A percentile compares a stretch with the other conserved stretches of the same genome.
Conservation (phyloP, 2,888 invertebrate species). For the Hemicrepidius hirtus region DNA sequence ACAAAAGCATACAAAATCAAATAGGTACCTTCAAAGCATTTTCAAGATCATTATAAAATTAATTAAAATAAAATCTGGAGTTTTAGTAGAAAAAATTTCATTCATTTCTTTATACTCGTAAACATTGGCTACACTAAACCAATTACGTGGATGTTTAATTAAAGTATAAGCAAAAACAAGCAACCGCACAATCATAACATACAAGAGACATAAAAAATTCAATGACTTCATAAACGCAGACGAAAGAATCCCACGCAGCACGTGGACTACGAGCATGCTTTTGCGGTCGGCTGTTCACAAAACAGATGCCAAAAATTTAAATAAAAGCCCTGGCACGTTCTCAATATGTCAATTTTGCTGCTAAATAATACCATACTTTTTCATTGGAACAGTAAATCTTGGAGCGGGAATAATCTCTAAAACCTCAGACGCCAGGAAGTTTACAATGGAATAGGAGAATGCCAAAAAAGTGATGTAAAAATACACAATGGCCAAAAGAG, state of each 20-base stretch:
- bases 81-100: too few relatives aligned
- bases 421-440: slow-evolving; percentile 26
- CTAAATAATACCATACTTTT: slow-evolving; percentile 27
- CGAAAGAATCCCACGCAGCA: slow-evolving; percentile 4
- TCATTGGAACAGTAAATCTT: slow-evolving; percentile 10
- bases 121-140: too few relatives aligned
- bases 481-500: slow-evolving; percentile 1
- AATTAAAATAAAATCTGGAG: too few relatives aligned
- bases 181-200: background rate
- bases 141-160: background rate
- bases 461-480: slow-evolving; percentile 5
- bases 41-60: too few relatives aligned
- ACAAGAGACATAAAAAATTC: slow-evolving; percentile 1
- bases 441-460: slow-evolving; percentile 22
- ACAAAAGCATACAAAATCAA: background rate
- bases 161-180: background rate
- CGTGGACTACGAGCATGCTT: slow-evolving; percentile 10
- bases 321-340: slow-evolving; percentile 23
- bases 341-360: slow-evolving; percentile 26
- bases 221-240: slow-evolving; percentile 1
- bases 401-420: slow-evolving; percentile 17
- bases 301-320: slow-evolving; percentile 22
- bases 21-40: background rate
- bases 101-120: too few relatives aligned
- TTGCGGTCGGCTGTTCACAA: slow-evolving; percentile 11